Conservation (phyloP, 2,113 vertebrate genomes). For the Pao palembangensis region DNA sequence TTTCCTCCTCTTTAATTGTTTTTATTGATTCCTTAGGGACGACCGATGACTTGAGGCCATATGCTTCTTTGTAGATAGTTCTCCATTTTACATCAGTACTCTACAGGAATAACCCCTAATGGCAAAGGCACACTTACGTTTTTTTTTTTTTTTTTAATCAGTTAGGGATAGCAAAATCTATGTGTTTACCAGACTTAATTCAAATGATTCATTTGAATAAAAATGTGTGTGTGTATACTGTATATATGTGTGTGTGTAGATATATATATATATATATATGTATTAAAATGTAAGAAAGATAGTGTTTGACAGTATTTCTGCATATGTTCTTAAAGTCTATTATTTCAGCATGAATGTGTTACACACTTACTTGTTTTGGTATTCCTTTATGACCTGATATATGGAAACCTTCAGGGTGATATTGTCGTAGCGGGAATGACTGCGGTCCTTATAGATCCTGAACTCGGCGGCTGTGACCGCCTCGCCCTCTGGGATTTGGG, state of each 20-base stretch:
- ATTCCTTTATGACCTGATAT: slow-evolving; percentile 95
- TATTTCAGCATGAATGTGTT: not conserved
- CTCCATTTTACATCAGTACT: not conserved
- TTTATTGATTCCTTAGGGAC: not conserved
- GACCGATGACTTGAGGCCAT: not conserved
- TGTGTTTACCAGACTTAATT: too few relatives aligned
- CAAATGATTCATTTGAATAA: not conserved
- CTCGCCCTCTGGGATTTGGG: slow-evolving; percentile 94
- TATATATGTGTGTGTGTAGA: too few relatives aligned
- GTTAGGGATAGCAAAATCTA: too few relatives aligned
- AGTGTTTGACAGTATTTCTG: not conserved
- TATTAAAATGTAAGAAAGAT: too few relatives aligned
- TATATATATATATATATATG: not conserved
- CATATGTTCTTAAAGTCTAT: not conserved
- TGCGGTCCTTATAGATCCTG: slow-evolving; percentile 94
- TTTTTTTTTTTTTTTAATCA: too few relatives aligned
- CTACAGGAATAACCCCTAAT: not conserved
- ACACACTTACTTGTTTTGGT: slow-evolving; percentile 85
- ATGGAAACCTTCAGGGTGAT: slow-evolving; percentile 91
- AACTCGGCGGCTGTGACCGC: slow-evolving; percentile 96
- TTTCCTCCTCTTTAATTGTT: not conserved
- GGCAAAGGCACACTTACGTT: not conserved
- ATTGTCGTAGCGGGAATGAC: slow-evolving; percentile 87
- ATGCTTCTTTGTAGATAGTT: not conserved
- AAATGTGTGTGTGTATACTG: not conserved